Evolutionary conservation across 2,888 invertebrate genomes (phyloP).

Genomic region (Idaea dimidiata): DNA sequence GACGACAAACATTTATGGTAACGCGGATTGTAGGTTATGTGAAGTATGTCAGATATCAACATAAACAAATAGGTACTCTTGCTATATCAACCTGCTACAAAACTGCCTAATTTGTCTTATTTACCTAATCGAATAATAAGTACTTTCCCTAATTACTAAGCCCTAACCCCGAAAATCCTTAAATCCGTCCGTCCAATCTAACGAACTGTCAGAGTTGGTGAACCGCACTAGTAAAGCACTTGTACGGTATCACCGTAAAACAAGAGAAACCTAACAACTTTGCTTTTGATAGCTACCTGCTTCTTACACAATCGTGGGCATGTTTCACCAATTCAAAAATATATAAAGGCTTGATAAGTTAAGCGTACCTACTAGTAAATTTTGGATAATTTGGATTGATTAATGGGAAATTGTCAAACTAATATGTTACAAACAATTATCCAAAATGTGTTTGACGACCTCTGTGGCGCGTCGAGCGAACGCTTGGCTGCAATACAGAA

Average conservation of each 20-base stretch:
- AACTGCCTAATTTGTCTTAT: neutral
- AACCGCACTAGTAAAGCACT: constrained; percentile 48
- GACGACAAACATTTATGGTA: too few species aligned
- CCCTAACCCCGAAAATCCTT: constrained; percentile 19
- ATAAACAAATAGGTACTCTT: neutral
- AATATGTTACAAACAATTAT: too few species aligned
- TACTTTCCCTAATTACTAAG: constrained; percentile 7
- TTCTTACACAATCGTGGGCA: neutral
- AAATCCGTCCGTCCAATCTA: constrained; percentile 25
- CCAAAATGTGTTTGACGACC: too few species aligned
- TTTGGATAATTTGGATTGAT: too few species aligned
- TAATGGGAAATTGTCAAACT: too few species aligned
- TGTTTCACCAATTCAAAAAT: neutral
- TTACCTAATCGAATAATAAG: neutral
- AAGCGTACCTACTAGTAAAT: too few species aligned
- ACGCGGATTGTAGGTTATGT: too few species aligned
- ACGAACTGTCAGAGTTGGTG: constrained; percentile 41
- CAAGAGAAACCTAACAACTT: constrained; percentile 55
- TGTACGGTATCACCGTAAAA: constrained; percentile 55
- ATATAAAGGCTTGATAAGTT: too few species aligned
- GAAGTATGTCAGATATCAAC: too few species aligned
- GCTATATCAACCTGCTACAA: neutral
- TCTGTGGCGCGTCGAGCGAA: too few species aligned
- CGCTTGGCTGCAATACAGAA: too few species aligned
- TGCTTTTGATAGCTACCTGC: constrained; percentile 54